phyloP scores from a whole-genome alignment of 2,888 invertebrate species.

The Cantharis nigra region DNA sequence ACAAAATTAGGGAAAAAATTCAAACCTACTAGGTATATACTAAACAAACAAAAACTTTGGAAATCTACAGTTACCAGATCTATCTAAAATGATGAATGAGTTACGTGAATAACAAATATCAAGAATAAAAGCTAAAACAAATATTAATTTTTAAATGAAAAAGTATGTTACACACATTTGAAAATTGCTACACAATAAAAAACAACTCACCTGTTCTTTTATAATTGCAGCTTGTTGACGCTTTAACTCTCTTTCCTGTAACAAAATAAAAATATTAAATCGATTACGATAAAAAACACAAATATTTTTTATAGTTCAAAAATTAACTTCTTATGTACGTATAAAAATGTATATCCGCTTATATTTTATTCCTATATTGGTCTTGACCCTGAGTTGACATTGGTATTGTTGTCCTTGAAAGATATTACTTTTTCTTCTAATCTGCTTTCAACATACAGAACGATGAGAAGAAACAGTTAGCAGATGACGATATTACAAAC shows the following conservation, averaged over 20 bases:
- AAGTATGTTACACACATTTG: constrained; percentile 12
- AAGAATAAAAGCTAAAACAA: constrained; percentile 19
- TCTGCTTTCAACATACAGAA: too few relatives aligned
- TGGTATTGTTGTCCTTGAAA: too few relatives aligned
- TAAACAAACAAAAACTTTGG: neutral
- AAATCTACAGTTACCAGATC: constrained; percentile 6
- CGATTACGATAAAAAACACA: neutral
- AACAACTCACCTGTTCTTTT: constrained; percentile 83
- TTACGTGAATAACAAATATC: constrained; percentile 11
- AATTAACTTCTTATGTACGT: too few relatives aligned
- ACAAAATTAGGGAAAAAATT: neutral
- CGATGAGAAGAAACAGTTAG: too few relatives aligned
- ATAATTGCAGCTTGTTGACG: constrained; percentile 85
- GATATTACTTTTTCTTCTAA: too few relatives aligned
- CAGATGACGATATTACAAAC: too few relatives aligned
- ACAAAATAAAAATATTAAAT: constrained; percentile 47
- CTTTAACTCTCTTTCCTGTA: constrained; percentile 89
- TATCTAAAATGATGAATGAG: constrained; percentile 17
- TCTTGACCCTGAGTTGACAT: too few relatives aligned
- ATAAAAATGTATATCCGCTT: too few relatives aligned
- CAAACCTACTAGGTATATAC: neutral
- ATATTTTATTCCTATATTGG: too few relatives aligned
- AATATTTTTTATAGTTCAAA: too few relatives aligned
- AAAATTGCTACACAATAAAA: neutral
- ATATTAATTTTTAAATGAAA: constrained; percentile 8